Base-by-base conservation (phyloP, 1,140 invertebrate species). In the Helicoverpa armigera region DNA sequence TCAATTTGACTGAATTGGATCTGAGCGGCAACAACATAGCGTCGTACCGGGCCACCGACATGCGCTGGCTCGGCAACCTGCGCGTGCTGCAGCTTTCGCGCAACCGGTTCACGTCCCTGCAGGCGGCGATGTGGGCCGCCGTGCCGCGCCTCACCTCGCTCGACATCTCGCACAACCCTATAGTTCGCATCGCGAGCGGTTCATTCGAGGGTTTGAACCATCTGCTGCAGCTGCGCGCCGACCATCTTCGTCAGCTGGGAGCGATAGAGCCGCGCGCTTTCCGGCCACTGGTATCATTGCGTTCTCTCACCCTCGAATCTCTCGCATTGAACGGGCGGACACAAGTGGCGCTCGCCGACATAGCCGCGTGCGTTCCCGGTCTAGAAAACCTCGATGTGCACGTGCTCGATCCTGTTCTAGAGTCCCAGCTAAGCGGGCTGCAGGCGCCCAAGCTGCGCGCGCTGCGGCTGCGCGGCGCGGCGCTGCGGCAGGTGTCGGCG, bases 401-500 rank as follows among this genome's bases (percentile, higher is more conserved):
- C 82, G 95, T 98, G 61, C 95, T 96, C 31, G 97, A 98, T 85
- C 92, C 95, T 0, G 90, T 95, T n/a, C 94, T 98, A 14, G 96
- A 96, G 10, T 96, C 96, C 76, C 97, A 98, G 86, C 93, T 98
- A 58, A 82, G 91, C 3, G 88, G 91, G 10, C 92, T 96, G 56
- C 95, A 97, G 58, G 96, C 96, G 2, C 97, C 97, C 0, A 98
- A 98, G 88, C 92, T 98, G 12, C 96, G 96, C 72, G 96, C 97
- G 73, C 87, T 98, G 16, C 97, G 97, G 80, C 96, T 98, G 35
- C 97, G 96, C 3, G 98, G 98, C 2, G 90, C 89, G 31, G 96
- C 96, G 83, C 94, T 98, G 56, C 96, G 96, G 80, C 94, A 90
- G 10, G 96, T 98, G 16, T 95, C 96, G 1, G 96, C 0, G 96